These are phyloP conservation scores for Tapirus terrestris DNA, from an alignment of 2,113 vertebrate genomes.

Conservation along the genomic window DNA sequence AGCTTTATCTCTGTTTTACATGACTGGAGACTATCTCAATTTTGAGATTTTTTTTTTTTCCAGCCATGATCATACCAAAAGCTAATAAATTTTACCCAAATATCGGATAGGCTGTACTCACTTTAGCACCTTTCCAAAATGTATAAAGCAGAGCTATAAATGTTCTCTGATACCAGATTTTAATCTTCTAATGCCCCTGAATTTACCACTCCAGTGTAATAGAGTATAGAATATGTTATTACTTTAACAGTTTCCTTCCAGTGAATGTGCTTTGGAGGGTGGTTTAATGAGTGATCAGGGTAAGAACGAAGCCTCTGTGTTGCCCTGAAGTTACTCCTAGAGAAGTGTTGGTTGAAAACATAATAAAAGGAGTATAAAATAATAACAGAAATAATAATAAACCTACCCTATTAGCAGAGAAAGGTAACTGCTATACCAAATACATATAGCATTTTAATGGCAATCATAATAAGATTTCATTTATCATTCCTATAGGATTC, in stretches of 20 bases:
- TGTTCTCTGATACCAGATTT: neutral
- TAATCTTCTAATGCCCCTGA: neutral
- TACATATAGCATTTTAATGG: neutral
- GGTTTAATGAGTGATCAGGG: neutral
- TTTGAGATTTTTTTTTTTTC: neutral
- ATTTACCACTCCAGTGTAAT: neutral
- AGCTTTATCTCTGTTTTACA: conserved; percentile 14
- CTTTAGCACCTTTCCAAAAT: neutral
- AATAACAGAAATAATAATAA: neutral
- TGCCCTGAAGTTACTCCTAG: neutral
- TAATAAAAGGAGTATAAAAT: neutral
- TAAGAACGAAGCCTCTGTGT: neutral
- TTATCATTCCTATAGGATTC: neutral
- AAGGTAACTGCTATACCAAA: neutral
- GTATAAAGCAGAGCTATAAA: neutral
- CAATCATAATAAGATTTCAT: neutral
- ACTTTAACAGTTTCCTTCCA: neutral
- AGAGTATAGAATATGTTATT: neutral
- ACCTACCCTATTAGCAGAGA: neutral
- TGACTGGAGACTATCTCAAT: neutral
- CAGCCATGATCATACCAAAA: neutral
- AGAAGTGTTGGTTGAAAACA: neutral
- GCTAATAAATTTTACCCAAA: conserved; percentile 18
- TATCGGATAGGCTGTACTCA: neutral
- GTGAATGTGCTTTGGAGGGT: neutral